phyloP scores from a whole-genome alignment of 2,888 invertebrate species.

The Rosalia funebris region DNA sequence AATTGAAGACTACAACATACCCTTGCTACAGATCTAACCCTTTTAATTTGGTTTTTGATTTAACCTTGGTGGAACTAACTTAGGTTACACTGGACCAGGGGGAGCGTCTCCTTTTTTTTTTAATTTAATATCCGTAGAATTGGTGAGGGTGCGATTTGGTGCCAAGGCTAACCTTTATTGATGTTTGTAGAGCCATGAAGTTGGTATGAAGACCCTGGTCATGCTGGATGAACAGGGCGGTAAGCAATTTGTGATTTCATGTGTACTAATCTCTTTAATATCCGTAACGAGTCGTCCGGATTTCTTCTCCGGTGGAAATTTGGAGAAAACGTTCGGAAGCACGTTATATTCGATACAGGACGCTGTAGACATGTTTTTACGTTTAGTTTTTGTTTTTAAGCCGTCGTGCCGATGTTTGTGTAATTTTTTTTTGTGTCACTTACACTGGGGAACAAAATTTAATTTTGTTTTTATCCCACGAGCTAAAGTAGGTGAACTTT shows the following conservation, averaged over 20 bases:
- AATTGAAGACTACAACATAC: conserved; percentile 22
- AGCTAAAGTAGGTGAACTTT: no score
- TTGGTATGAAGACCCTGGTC: conserved; percentile 99
- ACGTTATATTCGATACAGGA: no score
- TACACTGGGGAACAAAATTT: no score
- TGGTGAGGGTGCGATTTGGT: conserved; percentile 28
- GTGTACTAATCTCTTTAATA: conserved; percentile 36
- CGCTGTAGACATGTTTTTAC: no score
- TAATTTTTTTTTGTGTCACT: no score
- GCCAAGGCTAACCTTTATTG: conserved; percentile 49
- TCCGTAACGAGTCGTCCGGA: conserved; percentile 15
- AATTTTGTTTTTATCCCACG: no score
- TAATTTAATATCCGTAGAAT: conserved; percentile 11
- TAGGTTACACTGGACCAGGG: conserved; percentile 15
- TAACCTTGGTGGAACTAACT: conserved; percentile 33
- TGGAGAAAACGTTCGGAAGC: not conserved
- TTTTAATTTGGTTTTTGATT: conserved; percentile 12
- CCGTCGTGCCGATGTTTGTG: no score
- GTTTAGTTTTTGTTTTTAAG: no score
- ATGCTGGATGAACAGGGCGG: conserved; percentile 99
- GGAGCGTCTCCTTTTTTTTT: not conserved
- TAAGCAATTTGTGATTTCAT: conserved; percentile 76
- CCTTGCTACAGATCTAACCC: not conserved
- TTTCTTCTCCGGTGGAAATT: not conserved
- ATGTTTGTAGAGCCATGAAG: conserved; percentile 98